Base-by-base conservation (phyloP, 2,888 invertebrate species). In the Dicyrtomina minuta region DNA sequence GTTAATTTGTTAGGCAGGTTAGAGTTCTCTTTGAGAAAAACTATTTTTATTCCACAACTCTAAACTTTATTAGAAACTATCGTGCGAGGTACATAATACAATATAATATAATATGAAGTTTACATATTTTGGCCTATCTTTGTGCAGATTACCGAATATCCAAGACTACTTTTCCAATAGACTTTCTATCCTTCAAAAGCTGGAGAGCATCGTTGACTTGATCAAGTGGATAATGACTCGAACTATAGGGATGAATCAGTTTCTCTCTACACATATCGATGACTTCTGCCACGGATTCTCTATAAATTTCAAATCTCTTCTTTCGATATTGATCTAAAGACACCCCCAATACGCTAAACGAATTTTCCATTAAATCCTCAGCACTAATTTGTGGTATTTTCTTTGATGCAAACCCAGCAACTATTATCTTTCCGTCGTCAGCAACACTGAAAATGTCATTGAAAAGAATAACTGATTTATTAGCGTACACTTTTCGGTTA, bases 121-220 rank as follows among this genome's bases (percentile, higher is more conserved):
- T n/a, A n/a, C n/a, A n/a, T n/a, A n/a, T n/a, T n/a, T n/a, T n/a
- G n/a, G n/a, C n/a, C n/a, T n/a, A n/a, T n/a, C n/a, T n/a, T n/a
- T n/a, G n/a, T n/a, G n/a, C n/a, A n/a, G n/a, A 24, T 66, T 71
- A 76, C 60, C 70, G 67, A 33, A 76, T 66, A 46, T 76, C 75
- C n/a, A 81, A 67, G 22, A 87, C 80, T 69, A 88, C 86, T 83
- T 89, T 89, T 68, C 88, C 88, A 58, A 86, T 85, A 70, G 85
- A 84, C 80, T 86, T 86, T 75, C 85, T 83, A 33, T 85, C 84
- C 68, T 83, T 81, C 60, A 88, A 83, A 77, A 83, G 85, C 77
- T 85, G 81, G 24, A 88, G 81, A 0, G 88, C 89, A 70, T 87
- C 84, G 79, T 88, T 87, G 10, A 88, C 83, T 78, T 87, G 81